phyloP scores from a whole-genome alignment of 2,113 vertebrate genomes.

The Macquaria australasica region DNA sequence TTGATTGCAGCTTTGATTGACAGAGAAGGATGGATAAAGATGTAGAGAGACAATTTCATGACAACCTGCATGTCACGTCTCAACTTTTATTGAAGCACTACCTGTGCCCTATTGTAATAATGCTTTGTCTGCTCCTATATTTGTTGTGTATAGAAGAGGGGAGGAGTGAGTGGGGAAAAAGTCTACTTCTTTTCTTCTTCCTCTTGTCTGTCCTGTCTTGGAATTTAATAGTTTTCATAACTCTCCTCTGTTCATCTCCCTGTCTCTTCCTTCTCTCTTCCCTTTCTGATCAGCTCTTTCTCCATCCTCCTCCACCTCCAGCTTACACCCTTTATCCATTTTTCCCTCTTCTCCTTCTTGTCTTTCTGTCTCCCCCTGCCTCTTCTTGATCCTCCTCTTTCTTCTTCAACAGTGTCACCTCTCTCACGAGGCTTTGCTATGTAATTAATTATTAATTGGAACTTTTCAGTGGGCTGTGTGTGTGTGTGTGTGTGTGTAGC shows the following conservation, averaged over 20 bases:
- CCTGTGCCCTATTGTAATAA: neutral
- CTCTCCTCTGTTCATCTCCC: neutral
- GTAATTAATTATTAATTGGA: constrained; percentile 83
- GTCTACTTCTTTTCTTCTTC: too few species aligned
- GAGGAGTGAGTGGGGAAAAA: too few species aligned
- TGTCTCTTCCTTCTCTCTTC: neutral
- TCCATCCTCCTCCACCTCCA: neutral
- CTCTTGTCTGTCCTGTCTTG: too few species aligned
- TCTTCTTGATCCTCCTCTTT: constrained; percentile 31
- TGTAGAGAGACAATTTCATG: neutral
- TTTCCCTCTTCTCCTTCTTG: constrained; percentile 1
- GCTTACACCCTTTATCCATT: neutral
- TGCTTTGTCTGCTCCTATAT: neutral
- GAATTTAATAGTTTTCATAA: neutral
- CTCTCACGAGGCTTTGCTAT: constrained; percentile 56
- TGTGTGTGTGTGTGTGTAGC: constrained; percentile 6
- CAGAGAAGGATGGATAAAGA: neutral
- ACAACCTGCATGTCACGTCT: neutral
- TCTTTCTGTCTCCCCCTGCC: constrained; percentile 7
- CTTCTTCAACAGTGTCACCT: constrained; percentile 48
- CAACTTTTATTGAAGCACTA: neutral
- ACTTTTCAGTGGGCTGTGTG: constrained; percentile 42
- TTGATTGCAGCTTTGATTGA: constrained; percentile 2
- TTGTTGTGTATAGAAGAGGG: neutral
- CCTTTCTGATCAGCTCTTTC: neutral